Conservation (phyloP, 2,113 vertebrate species). For the Meriones unguiculatus region DNA sequence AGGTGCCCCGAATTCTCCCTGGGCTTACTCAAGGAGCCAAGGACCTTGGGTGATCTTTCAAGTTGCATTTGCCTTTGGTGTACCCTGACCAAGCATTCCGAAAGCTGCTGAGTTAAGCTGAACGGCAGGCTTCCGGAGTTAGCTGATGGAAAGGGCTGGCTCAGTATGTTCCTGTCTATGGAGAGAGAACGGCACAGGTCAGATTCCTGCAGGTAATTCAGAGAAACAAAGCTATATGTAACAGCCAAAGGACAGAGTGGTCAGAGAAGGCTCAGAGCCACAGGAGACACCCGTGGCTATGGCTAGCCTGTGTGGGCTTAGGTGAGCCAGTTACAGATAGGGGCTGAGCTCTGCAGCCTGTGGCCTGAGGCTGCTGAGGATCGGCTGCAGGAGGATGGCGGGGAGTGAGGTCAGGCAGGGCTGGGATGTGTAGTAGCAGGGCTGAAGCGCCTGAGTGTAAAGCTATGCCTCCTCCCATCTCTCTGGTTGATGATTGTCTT, state of each 20-base stretch:
- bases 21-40: not conserved
- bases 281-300: too few species aligned
- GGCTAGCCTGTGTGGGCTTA: not conserved
- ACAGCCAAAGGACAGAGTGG: not conserved
- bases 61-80: not conserved
- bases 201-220: not conserved
- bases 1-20: not conserved
- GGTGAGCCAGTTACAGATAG: rapidly evolving
- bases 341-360: not conserved
- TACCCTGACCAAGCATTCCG: too few species aligned
- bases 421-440: too few species aligned
- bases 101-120: not conserved
- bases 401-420: not conserved
- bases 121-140: rapidly evolving
- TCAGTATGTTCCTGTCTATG: rapidly evolving
- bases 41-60: not conserved
- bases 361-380: not conserved
- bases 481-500: not conserved
- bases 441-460: not conserved
- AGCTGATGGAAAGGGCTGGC: not conserved
- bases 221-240: not conserved
- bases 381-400: rapidly evolving
- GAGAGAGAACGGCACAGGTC: too few species aligned
- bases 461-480: not conserved
- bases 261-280: not conserved